Conservation (phyloP, 2,113 vertebrate genomes). For the Dendrocopos noguchii region DNA sequence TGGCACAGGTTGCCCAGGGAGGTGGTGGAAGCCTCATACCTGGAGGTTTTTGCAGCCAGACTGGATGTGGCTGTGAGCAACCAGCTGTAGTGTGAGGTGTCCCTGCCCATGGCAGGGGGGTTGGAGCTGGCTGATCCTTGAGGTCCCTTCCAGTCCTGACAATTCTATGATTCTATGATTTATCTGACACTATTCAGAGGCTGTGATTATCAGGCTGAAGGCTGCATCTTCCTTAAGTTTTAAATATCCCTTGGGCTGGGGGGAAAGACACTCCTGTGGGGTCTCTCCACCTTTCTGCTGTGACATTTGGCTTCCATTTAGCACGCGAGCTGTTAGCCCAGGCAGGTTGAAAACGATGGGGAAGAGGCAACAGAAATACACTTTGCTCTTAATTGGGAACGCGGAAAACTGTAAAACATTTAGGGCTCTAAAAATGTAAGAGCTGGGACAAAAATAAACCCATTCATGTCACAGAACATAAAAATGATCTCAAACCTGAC, state of each 20-base stretch:
- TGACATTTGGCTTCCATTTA: constrained; percentile 21
- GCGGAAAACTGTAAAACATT: background rate
- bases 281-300: constrained; percentile 3
- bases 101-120: too few relatives aligned
- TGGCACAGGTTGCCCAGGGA: too few relatives aligned
- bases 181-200: too few relatives aligned
- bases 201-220: constrained; percentile 39
- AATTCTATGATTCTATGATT: too few relatives aligned
- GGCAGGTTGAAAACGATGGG: background rate
- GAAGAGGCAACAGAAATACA: background rate
- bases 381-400: background rate
- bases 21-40: too few relatives aligned
- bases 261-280: background rate
- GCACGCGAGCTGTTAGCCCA: constrained; percentile 1
- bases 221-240: background rate
- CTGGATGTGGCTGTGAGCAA: too few relatives aligned
- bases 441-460: constrained; percentile 12
- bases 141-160: too few relatives aligned
- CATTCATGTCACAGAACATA: background rate
- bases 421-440: background rate
- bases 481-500: background rate
- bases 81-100: too few relatives aligned
- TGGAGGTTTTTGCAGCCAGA: too few relatives aligned
- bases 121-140: too few relatives aligned
- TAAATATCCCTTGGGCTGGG: background rate